Conservation (phyloP, 2,113 vertebrate genomes). For the Mola mola region DNA sequence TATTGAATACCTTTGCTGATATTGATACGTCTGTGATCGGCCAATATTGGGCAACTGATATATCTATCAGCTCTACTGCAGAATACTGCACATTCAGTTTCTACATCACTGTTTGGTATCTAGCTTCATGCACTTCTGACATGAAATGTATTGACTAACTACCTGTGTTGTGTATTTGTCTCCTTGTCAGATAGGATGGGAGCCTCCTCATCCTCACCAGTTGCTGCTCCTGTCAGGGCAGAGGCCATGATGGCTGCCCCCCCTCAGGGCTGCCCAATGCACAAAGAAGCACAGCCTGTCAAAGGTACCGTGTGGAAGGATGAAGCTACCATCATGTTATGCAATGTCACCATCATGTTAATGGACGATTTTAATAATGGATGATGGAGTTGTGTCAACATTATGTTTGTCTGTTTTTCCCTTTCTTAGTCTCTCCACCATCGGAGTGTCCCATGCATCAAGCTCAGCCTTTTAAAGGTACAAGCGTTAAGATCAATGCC, state of each 20-base stretch:
- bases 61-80: too few species aligned
- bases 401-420: not conserved
- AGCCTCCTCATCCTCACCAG: slow-evolving; percentile 76
- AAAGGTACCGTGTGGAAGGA: slow-evolving; percentile 49
- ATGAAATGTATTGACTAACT: too few species aligned
- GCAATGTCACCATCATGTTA: not conserved
- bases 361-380: accelerated
- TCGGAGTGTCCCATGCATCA: slow-evolving; percentile 85
- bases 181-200: slow-evolving; percentile 78
- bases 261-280: slow-evolving; percentile 84
- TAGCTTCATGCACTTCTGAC: too few species aligned
- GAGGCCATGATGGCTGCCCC: slow-evolving; percentile 50
- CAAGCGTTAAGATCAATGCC: accelerated
- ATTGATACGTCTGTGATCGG: too few species aligned
- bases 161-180: not conserved
- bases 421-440: slow-evolving; percentile 53
- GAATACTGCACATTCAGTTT: too few species aligned
- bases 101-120: too few species aligned
- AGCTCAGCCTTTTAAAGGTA: slow-evolving; percentile 56
- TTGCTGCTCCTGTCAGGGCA: slow-evolving; percentile 53
- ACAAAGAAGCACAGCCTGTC: slow-evolving; percentile 70
- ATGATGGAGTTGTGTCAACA: too few species aligned
- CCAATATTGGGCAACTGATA: too few species aligned
- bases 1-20: too few species aligned
- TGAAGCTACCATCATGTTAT: accelerated